Evolutionary conservation across 1,140 invertebrate genomes (phyloP).

Genomic region (Oncopeltus fasciatus): DNA sequence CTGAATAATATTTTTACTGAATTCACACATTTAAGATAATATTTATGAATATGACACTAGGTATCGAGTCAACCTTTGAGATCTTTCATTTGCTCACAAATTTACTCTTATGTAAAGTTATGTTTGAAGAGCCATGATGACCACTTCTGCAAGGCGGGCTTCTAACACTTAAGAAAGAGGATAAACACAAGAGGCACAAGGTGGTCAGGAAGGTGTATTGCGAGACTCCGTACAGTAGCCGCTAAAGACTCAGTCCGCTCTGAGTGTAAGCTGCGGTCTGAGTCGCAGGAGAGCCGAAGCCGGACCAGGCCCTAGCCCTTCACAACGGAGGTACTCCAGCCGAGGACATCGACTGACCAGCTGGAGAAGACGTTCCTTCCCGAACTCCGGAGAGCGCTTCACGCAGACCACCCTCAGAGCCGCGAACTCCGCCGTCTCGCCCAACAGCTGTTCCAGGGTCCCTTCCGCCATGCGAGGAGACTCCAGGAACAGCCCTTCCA

Average conservation of each 20-base stretch:
- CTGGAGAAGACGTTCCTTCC: conserved; percentile 11
- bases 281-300: neutral
- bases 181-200: too few species aligned
- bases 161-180: too few species aligned
- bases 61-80: too few species aligned
- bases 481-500: conserved; percentile 25
- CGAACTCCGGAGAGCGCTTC: conserved; percentile 23
- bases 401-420: conserved; percentile 21
- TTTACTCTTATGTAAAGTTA: too few species aligned
- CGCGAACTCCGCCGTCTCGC: neutral
- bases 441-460: conserved; percentile 18
- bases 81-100: too few species aligned
- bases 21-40: too few species aligned
- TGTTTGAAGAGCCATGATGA: too few species aligned
- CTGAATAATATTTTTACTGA: too few species aligned
- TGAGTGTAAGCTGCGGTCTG: neutral
- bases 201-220: too few species aligned
- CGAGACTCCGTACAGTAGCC: too few species aligned
- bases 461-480: conserved; percentile 23
- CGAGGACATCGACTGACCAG: neutral
- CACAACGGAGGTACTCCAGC: neutral
- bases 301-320: neutral
- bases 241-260: neutral
- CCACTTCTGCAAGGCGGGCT: too few species aligned
- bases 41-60: too few species aligned